Evolutionary conservation across 1,140 invertebrate genomes (phyloP), one percentile per base, ranked within the genome.

Genomic region (Tribolium madens): DNA sequence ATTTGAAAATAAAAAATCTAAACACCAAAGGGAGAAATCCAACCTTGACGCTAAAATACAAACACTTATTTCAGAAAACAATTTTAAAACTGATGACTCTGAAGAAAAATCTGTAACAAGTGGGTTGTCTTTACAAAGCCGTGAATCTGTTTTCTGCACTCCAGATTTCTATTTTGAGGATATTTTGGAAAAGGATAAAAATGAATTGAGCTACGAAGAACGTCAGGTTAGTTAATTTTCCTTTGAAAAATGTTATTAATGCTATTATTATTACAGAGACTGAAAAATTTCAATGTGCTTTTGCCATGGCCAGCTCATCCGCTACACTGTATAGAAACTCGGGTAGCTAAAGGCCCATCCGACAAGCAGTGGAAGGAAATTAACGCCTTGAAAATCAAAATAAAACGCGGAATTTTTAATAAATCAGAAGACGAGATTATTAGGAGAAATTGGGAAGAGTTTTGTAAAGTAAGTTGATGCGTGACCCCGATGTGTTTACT

Each of bases 381-480:
- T 6, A 10, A 64, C 1, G 26, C 9, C 5, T 15, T 15, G 15
- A 18, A 13, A 10, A 10, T 76, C 7, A 33, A 60, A 33, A 10
- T 76, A 2, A 79, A 79, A 53, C 50, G 2, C 0, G 78, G 78
- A 1, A 53, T 47, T 69, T 79, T 12, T 33, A 76, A 17, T 14
- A 33, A 79, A 48, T 9, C 12, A 7, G 78, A 79, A 70, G 78
- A 79, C 50, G 52, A 68, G 31, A 48, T 12, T 9, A 76, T 79
- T 10, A 76, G 42, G 47, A 36, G 64, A n/a, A 79, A 79, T 50
- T 79, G 78, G 78, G 13, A 36, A 17, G 6, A 60, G 7, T 79
- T 79, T 26, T 79, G 78, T 36, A 50, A 76, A 46, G 78, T 79
- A 48, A 73, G 46, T 42, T 18, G 15, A 2, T 26, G n/a, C n/a